Evolutionary conservation across 2,113 vertebrate species (phyloP), one percentile per base, ranked within the genome.

Genomic region (Centropus bengalensis): DNA sequence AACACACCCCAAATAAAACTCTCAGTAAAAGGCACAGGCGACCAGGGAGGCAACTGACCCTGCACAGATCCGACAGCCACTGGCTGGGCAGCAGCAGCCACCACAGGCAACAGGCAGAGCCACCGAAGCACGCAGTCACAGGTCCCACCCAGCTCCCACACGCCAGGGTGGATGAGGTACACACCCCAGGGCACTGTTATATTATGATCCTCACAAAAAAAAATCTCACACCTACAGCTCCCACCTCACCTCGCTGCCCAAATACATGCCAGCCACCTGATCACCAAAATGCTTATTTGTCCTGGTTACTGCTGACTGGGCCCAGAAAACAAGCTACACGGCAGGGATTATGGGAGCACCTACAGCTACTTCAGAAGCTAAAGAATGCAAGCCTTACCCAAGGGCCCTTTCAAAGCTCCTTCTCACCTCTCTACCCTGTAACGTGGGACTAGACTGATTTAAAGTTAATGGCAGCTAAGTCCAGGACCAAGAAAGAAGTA

Each of bases 391-490:
- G 22, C 66, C 36, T 66, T 51, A 71, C 14, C 71, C 44, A 67
- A 94, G 56, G n/a, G 68, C 11, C 47, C 63, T 68, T 93, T 81
- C 85, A 84, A 81, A 94, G 60, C 56, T 89, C 38, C 52, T 82
- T 66, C 36, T 75, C 44, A 84, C n/a, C 68, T 30, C 32, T 76
- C 86, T 56, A 27, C n/a, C 56, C 40, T 76, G 59, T 60, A 60
- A 71, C 21, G 80, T 16, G 2, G 24, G 22, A 56, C 75, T 82
- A 83, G 68, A 68, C 38, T 42, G 47, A 66, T 68, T 90, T 88
- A 77, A 93, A 63, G 44, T 55, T 55, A 86, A 68, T 3, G 4
- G 59, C 33, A 81, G 36, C 24, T 93, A 93, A 82, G 11, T 81
- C 94, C 80, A 93, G 49, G 80, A 12, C 40, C 80, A 91, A 91